phyloP scores from a whole-genome alignment of 1,140 invertebrate genomes.

The Macrosteles quadrilineatus region DNA sequence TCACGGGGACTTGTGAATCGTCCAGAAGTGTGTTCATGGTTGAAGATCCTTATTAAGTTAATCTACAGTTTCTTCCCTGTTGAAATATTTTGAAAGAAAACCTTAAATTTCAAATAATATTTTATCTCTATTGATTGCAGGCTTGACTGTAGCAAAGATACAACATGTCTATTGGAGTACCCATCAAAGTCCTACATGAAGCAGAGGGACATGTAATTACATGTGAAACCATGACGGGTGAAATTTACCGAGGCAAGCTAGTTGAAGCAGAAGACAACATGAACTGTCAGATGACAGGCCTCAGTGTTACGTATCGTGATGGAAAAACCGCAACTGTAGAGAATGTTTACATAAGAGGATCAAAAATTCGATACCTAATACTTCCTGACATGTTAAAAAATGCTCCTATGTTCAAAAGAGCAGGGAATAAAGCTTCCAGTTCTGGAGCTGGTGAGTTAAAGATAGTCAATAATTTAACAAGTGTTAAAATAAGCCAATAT shows the following conservation, averaged over 20 bases:
- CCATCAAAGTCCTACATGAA: slow-evolving; percentile 99
- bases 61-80: too few relatives aligned
- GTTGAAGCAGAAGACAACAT: slow-evolving; percentile 99
- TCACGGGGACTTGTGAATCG: too few relatives aligned
- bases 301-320: slow-evolving; percentile 92
- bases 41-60: too few relatives aligned
- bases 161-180: slow-evolving; percentile 75
- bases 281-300: slow-evolving; percentile 94
- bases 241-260: slow-evolving; percentile 97
- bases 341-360: slow-evolving; percentile 98
- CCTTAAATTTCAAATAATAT: too few relatives aligned
- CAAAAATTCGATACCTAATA: slow-evolving; percentile 97
- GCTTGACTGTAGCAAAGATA: too few relatives aligned
- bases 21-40: too few relatives aligned
- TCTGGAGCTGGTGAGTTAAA: slow-evolving; percentile 67
- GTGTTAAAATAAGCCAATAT: too few relatives aligned
- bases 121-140: too few relatives aligned
- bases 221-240: slow-evolving; percentile 96
- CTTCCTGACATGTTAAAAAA: slow-evolving; percentile 99
- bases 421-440: slow-evolving; percentile 74
- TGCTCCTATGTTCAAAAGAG: slow-evolving; percentile 99
- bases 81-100: too few relatives aligned
- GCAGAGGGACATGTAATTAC: slow-evolving; percentile 99
- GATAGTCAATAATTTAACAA: too few relatives aligned
- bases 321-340: slow-evolving; percentile 91